Evolutionary conservation across 1,140 invertebrate genomes (phyloP).

Genomic region (Phenacoccus solenopsis): DNA sequence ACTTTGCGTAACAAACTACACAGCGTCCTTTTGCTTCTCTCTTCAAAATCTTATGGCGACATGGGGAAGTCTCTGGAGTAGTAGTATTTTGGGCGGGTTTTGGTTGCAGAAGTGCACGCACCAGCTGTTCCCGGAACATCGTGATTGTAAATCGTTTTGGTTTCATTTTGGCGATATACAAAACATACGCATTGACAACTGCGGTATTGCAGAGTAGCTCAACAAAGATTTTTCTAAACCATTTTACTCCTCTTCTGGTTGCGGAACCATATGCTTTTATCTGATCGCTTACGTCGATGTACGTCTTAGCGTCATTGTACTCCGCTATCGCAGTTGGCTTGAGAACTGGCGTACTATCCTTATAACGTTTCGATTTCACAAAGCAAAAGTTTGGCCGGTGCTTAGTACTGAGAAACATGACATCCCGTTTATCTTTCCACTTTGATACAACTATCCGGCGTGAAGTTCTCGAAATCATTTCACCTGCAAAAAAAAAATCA

Average conservation of each 20-base stretch:
- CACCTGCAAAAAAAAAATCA: neutral
- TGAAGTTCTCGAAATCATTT: neutral
- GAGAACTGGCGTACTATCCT: constrained; percentile 13
- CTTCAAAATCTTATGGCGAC: neutral
- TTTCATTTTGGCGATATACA: neutral
- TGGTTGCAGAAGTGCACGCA: neutral
- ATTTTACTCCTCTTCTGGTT: neutral
- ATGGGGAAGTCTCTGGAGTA: neutral
- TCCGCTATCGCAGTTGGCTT: constrained; percentile 14
- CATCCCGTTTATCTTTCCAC: constrained; percentile 28
- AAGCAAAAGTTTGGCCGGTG: constrained; percentile 23
- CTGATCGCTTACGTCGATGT: constrained; percentile 20
- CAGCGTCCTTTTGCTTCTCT: neutral
- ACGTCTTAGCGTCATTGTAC: constrained; percentile 17
- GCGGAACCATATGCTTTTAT: neutral
- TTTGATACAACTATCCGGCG: constrained; percentile 23
- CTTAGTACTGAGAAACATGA: constrained; percentile 26
- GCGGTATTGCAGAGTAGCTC: neutral
- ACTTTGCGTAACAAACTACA: neutral
- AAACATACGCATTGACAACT: neutral
- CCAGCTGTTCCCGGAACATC: neutral
- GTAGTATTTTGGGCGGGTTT: neutral
- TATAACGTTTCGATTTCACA: constrained; percentile 23
- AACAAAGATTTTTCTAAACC: neutral
- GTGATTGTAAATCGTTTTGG: neutral